These are phyloP conservation scores for Gambusia holbrooki DNA, from an alignment of 2,113 vertebrate genomes.

Conservation along the genomic window DNA sequence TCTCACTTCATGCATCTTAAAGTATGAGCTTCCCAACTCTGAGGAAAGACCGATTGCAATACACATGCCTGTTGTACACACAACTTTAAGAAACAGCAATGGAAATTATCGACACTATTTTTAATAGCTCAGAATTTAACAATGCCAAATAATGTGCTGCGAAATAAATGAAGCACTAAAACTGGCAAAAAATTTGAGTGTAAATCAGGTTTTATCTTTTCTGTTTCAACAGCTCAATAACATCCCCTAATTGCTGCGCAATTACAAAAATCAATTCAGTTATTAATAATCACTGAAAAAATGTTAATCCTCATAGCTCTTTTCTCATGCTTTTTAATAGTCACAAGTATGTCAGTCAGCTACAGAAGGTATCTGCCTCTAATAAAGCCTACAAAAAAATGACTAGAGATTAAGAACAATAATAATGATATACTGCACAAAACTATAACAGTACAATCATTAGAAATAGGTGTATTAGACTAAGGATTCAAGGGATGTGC, in stretches of 20 bases:
- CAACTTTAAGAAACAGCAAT: background rate
- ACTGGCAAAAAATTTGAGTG: background rate
- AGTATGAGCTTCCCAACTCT: constrained; percentile 15
- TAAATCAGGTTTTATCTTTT: background rate
- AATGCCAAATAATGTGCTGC: background rate
- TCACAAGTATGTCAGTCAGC: background rate
- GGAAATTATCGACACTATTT: background rate
- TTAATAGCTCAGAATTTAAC: background rate
- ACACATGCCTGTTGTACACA: background rate
- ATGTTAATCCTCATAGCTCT: no score
- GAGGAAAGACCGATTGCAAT: background rate
- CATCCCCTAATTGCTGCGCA: background rate
- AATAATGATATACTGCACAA: no score
- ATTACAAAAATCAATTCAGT: no score
- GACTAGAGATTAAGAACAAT: background rate
- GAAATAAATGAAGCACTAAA: background rate
- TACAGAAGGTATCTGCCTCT: background rate
- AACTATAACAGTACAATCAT: no score
- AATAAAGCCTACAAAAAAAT: background rate
- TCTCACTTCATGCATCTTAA: constrained; percentile 27
- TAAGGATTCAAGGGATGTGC: no score
- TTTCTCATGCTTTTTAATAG: no score
- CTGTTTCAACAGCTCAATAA: background rate
- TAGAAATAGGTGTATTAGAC: no score
- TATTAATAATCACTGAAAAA: no score